Evolutionary conservation across 2,113 vertebrate genomes (phyloP).

Genomic region (Triplophysa dalaica): DNA sequence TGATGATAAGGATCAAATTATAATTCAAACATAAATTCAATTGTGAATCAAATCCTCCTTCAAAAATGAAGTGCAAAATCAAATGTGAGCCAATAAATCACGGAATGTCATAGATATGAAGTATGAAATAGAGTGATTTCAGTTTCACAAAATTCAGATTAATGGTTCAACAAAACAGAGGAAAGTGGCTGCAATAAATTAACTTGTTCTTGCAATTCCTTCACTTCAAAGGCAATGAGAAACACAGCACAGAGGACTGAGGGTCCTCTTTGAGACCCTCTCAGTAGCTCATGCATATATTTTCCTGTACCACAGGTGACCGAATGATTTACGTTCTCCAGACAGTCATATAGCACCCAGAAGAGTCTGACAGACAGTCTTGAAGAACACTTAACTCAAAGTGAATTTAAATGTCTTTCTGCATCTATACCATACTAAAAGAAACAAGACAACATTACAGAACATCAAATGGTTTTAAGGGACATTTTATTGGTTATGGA

Average conservation of each 20-base stretch:
- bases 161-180: neutral
- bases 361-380: neutral
- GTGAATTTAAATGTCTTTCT: no score
- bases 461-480: no score
- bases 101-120: neutral
- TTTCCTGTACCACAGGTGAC: neutral
- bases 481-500: no score
- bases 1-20: neutral
- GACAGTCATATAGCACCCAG: slow-evolving; percentile 9
- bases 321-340: neutral
- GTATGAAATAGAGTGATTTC: neutral
- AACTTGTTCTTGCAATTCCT: slow-evolving; percentile 7
- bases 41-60: neutral
- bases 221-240: slow-evolving; percentile 9
- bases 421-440: no score
- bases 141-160: neutral
- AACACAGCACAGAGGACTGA: neutral
- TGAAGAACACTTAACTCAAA: neutral
- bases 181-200: neutral
- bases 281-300: slow-evolving; percentile 17
- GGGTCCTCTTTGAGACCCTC: neutral
- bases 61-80: neutral
- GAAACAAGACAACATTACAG: no score
- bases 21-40: neutral
- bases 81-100: neutral